phyloP scores from a whole-genome alignment of 2,888 invertebrate genomes.

The Schizaphis graminum region DNA sequence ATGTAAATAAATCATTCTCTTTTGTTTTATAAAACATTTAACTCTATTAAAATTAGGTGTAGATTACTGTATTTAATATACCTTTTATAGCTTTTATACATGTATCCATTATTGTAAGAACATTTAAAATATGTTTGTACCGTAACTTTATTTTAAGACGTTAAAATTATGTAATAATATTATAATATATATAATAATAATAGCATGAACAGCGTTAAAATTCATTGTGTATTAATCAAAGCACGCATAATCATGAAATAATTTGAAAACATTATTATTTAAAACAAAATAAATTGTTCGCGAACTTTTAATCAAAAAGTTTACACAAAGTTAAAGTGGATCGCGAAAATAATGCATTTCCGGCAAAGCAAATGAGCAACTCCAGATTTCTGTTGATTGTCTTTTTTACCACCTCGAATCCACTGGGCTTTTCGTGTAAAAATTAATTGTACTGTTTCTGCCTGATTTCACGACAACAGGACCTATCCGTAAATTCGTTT shows the following conservation, averaged over 20 bases:
- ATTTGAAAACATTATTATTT: not conserved
- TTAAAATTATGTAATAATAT: not conserved
- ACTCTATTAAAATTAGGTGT: not conserved
- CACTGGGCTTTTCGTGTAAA: not conserved
- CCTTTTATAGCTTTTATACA: not conserved
- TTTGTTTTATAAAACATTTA: not conserved
- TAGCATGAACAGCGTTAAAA: not conserved
- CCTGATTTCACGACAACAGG: not conserved
- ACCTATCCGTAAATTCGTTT: not conserved
- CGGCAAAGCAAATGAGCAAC: not conserved
- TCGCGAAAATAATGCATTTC: not conserved
- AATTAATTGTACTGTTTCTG: not conserved
- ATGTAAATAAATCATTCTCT: not conserved
- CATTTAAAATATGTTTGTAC: not conserved
- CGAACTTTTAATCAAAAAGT: constrained; percentile 12
- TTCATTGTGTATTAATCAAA: not conserved
- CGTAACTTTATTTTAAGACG: not conserved
- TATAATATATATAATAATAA: not conserved
- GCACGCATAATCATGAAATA: not conserved
- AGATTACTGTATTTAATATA: too few relatives aligned
- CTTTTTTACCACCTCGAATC: not conserved
- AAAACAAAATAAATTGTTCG: not conserved
- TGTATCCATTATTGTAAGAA: not conserved
- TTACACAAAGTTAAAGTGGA: not conserved
- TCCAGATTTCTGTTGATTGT: not conserved